A percentile compares a stretch with the other conserved stretches of the same genome.
Conservation (phyloP, 1,140 invertebrate genomes). For the Sycobia sp. region DNA sequence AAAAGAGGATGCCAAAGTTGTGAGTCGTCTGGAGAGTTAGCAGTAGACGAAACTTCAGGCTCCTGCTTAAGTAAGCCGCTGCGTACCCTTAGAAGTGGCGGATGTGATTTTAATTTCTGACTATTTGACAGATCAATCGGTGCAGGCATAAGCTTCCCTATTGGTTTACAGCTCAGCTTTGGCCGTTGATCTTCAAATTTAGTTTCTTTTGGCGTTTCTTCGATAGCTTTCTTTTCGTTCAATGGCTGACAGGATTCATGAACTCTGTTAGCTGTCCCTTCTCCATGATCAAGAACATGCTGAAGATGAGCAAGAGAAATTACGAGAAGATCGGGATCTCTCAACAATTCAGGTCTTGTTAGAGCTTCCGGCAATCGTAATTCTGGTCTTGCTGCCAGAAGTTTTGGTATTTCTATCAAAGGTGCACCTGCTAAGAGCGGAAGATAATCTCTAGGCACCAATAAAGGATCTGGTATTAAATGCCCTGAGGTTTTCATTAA, state of each 20-base stretch:
- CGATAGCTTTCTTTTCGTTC: slow-evolving; percentile 34
- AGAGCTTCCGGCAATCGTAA: slow-evolving; percentile 73
- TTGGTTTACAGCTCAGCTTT: slow-evolving; percentile 55
- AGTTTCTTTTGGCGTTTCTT: not conserved
- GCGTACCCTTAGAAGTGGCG: slow-evolving; percentile 49
- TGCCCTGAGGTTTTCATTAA: slow-evolving; percentile 72
- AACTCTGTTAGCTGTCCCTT: slow-evolving; percentile 42
- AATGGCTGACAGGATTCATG: slow-evolving; percentile 29
- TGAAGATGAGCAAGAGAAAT: slow-evolving; percentile 78
- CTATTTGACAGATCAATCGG: slow-evolving; percentile 54
- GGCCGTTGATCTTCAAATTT: slow-evolving; percentile 40
- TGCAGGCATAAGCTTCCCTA: slow-evolving; percentile 56
- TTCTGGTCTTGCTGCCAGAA: slow-evolving; percentile 73
- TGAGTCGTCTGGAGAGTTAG: slow-evolving; percentile 58
- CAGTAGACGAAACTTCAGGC: slow-evolving; percentile 57
- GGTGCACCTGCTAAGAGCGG: slow-evolving; percentile 74
- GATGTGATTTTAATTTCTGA: slow-evolving; percentile 49
- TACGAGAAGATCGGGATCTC: slow-evolving; percentile 79
- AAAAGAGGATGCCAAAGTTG: slow-evolving; percentile 74
- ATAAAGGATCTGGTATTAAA: slow-evolving; percentile 77
- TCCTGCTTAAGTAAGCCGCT: slow-evolving; percentile 56
- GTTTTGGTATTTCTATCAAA: slow-evolving; percentile 74
- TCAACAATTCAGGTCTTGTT: slow-evolving; percentile 71
- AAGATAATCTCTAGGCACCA: slow-evolving; percentile 77
- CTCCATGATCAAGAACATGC: slow-evolving; percentile 65